Evolutionary conservation across 2,797 vertebrate species (phyloP), one percentile per base, ranked within the genome.

Genomic region (Sebastes reedi): DNA sequence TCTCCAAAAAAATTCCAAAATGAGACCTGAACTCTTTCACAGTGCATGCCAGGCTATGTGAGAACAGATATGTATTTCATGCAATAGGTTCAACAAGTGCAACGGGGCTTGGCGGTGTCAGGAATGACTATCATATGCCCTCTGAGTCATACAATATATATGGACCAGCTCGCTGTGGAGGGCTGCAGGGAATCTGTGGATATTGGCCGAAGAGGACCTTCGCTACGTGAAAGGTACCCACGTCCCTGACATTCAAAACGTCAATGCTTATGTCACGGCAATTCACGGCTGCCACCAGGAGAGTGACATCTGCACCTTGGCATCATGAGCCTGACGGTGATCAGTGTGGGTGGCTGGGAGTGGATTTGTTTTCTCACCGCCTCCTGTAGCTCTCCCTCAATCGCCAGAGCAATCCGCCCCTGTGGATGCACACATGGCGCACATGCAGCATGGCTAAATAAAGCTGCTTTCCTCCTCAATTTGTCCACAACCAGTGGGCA

Each of bases 201-300:
- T 18, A 18, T 8, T 25, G 56, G 69, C 68, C 64, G 80, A 79
- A 62, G 34, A 60, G 22, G 62, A 75, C 56, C 42, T 67, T 25
- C 0, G 5, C 71, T 13, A 75, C 60, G 55, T 73, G 68, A 88
- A 87, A 85, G 77, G 61, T 87, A 70, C 65, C 39, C 39, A 10
- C 36, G 10, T 83, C 65, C 30, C 52, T 88, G 82, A 81, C 85
- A 92, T 89, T 89, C 75, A 82, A 74, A 83, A 72, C 46, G 12
- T 74, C 87, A 58, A 20, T 16, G 27, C 59, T 56, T 79, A 79
- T 82, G 71, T 72, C 82, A 73, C 3, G 0, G 66, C 42, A 34
- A 12, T 65, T 80, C 42, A 16, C 13, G 52, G 56, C 65, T 24
- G 60, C 65, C 32, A 52, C 76, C 30, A 11, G n/a, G 46, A 56